phyloP scores from a whole-genome alignment of 2,113 vertebrate genomes.

The Phyllopteryx taeniolatus region DNA sequence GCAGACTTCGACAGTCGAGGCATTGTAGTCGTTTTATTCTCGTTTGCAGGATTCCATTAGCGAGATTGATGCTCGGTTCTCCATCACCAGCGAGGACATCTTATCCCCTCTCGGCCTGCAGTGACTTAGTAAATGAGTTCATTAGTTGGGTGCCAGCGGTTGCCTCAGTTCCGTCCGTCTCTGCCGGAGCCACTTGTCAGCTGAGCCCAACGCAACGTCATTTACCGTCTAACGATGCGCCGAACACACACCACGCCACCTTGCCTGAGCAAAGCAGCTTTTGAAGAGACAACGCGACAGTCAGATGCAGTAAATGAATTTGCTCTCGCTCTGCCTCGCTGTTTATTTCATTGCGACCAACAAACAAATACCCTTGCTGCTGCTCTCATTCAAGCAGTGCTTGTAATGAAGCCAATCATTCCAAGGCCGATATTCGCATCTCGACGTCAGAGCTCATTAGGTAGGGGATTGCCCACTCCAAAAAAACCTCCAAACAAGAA shows the following conservation, averaged over 20 bases:
- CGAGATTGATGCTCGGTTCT: slow-evolving; percentile 70
- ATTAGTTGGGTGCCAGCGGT: slow-evolving; percentile 57
- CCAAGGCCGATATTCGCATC: slow-evolving; percentile 44
- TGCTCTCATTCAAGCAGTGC: slow-evolving; percentile 14
- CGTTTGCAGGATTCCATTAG: slow-evolving; percentile 72
- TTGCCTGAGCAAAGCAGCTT: slow-evolving; percentile 20
- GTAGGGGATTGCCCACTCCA: slow-evolving; percentile 30
- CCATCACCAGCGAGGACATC: slow-evolving; percentile 62
- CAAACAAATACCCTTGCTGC: neutral
- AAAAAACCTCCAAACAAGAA: slow-evolving; percentile 45
- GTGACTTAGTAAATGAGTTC: slow-evolving; percentile 72
- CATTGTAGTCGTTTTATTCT: slow-evolving; percentile 62
- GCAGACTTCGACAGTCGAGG: slow-evolving; percentile 39
- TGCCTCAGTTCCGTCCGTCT: slow-evolving; percentile 22
- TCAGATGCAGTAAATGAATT: slow-evolving; percentile 11
- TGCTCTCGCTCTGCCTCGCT: slow-evolving; percentile 5
- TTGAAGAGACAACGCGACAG: slow-evolving; percentile 7
- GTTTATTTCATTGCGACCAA: slow-evolving; percentile 9
- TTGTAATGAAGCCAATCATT: slow-evolving; percentile 58
- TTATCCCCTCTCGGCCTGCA: slow-evolving; percentile 54
- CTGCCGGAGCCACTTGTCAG: slow-evolving; percentile 19
- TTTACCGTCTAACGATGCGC: slow-evolving; percentile 27
- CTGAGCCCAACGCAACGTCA: slow-evolving; percentile 26
- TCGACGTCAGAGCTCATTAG: slow-evolving; percentile 62
- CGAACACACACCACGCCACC: slow-evolving; percentile 22